Evolutionary conservation across 1,140 invertebrate species (phyloP).

Genomic region (Camponotus pennsylvanicus): DNA sequence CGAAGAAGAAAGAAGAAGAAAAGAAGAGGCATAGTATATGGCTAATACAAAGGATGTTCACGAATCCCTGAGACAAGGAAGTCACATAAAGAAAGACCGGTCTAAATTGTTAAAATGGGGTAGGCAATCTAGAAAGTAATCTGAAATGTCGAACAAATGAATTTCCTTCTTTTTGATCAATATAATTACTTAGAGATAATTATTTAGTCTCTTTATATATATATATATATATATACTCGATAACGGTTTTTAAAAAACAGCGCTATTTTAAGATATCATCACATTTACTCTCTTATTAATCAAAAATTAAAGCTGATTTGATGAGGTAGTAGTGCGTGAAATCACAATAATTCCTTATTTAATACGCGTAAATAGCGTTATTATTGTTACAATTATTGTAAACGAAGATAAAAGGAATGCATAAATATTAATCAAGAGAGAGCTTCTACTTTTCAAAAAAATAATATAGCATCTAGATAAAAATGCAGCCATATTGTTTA

Average conservation of each 20-base stretch:
- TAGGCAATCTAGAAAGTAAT: conserved; percentile 44
- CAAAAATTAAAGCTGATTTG: conserved; percentile 9
- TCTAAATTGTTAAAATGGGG: conserved; percentile 60
- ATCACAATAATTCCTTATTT: not conserved
- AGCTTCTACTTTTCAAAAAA: not conserved
- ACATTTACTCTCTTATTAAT: not conserved
- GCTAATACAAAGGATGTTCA: conserved; percentile 39
- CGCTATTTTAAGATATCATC: not conserved
- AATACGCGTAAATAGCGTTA: not conserved
- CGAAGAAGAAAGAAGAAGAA: not conserved
- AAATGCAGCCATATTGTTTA: not conserved
- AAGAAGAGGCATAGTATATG: not conserved
- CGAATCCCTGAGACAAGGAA: not conserved
- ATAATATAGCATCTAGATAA: not conserved
- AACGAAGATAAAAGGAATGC: not conserved
- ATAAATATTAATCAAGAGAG: not conserved
- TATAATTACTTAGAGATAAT: conserved; percentile 22
- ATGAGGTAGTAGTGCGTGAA: conserved; percentile 7
- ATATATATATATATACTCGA: not conserved
- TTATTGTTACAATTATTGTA: not conserved
- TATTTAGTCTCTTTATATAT: conserved; percentile 22
- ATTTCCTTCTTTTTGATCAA: conserved; percentile 2
- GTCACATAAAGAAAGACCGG: conserved; percentile 22
- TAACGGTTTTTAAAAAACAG: not conserved
- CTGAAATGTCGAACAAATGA: conserved; percentile 20